These are phyloP conservation scores for Rhingia campestris DNA, from an alignment of 2,888 invertebrate species.

Conservation along the genomic window DNA sequence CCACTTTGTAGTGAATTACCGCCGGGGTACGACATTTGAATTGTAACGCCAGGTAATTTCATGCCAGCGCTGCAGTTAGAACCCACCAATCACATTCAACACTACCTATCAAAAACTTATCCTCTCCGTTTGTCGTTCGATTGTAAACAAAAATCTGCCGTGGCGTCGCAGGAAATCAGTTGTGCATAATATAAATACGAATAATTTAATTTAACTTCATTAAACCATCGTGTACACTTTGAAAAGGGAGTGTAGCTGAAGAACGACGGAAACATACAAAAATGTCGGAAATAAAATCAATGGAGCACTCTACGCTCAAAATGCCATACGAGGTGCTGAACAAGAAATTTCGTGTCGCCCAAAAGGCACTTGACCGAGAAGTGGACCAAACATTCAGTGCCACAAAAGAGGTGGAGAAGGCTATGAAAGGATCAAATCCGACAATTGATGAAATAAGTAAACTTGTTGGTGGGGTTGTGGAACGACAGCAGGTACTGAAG, in stretches of 20 bases:
- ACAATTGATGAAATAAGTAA: conserved; percentile 88
- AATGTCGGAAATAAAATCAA: conserved; percentile 96
- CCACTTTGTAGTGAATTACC: too few species aligned
- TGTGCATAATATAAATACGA: conserved; percentile 61
- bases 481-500: conserved; percentile 94
- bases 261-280: conserved; percentile 73
- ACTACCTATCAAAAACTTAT: conserved; percentile 43
- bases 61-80: too few species aligned
- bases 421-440: conserved; percentile 81
- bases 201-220: conserved; percentile 28
- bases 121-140: conserved; percentile 9
- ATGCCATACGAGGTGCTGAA: conserved; percentile 99
- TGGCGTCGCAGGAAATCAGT: conserved; percentile 72
- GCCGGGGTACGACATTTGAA: too few species aligned
- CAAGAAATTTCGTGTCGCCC: conserved; percentile 97
- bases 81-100: conserved; percentile 25
- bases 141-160: conserved; percentile 69
- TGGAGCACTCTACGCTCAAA: conserved; percentile 98
- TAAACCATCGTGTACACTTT: conserved; percentile 2
- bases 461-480: conserved; percentile 94
- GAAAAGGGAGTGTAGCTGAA: conserved; percentile 60
- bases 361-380: conserved; percentile 96
- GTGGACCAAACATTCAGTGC: conserved; percentile 93
- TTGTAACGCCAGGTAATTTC: too few species aligned
- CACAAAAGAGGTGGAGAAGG: conserved; percentile 86